phyloP scores from a whole-genome alignment of 2,797 vertebrate species.

The Notolepis coatsorum region DNA sequence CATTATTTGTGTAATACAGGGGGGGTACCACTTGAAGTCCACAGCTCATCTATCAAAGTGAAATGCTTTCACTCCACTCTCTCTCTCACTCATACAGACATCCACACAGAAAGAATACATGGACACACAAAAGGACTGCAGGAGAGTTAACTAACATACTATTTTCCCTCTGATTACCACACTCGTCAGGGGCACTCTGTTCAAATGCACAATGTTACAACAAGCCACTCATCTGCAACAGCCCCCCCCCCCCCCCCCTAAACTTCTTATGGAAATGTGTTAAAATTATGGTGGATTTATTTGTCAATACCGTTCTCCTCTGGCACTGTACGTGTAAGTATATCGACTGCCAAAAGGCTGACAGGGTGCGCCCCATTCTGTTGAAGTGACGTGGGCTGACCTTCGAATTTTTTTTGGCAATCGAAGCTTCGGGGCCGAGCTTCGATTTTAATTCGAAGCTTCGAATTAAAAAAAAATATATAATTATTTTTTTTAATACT shows the following conservation, averaged over 20 bases:
- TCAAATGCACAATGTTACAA: constrained; percentile 84
- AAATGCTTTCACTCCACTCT: constrained; percentile 7
- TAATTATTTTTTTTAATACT: too few species aligned
- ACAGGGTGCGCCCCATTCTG: constrained; percentile 66
- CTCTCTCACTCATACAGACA: constrained; percentile 1
- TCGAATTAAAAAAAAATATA: too few species aligned
- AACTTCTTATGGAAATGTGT: constrained; percentile 93
- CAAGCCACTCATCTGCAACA: constrained; percentile 89
- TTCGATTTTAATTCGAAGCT: too few species aligned
- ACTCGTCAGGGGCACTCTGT: constrained; percentile 71
- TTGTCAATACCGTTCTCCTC: constrained; percentile 55
- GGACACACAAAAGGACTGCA: constrained; percentile 11
- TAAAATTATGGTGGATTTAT: constrained; percentile 85
- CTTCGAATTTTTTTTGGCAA: too few species aligned
- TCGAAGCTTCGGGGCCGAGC: too few species aligned
- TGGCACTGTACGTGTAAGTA: constrained; percentile 71
- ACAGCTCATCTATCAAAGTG: neutral
- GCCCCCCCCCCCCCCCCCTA: too few species aligned
- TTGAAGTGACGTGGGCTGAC: constrained; percentile 52
- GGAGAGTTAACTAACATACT: constrained; percentile 47
- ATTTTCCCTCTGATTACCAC: constrained; percentile 55
- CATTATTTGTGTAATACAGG: neutral
- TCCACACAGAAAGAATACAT: constrained; percentile 13
- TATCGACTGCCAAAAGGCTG: constrained; percentile 76
- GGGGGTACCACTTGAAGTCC: neutral